Conservation (phyloP, 2,113 vertebrate genomes). For the Psephotus haematonotus region DNA sequence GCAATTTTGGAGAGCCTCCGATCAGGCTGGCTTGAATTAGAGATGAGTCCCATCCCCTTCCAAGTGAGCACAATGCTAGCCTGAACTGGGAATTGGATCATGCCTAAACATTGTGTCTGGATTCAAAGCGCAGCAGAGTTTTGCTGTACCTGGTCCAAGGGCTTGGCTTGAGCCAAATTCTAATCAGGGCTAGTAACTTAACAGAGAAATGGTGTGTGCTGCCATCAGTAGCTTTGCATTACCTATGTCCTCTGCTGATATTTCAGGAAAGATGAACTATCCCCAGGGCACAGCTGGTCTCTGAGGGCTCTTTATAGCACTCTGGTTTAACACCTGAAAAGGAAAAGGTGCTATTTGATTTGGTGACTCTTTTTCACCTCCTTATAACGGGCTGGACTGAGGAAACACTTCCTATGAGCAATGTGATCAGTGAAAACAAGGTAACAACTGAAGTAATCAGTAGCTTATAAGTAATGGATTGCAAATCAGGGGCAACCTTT, state of each 20-base stretch:
- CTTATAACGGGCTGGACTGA: neutral
- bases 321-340: neutral
- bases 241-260: neutral
- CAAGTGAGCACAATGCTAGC: constrained; percentile 5
- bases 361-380: neutral
- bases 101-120: constrained; percentile 47
- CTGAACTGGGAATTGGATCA: constrained; percentile 30
- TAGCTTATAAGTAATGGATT: neutral
- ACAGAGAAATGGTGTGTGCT: neutral
- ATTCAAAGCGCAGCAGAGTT: neutral
- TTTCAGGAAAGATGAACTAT: neutral
- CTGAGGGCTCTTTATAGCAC: neutral
- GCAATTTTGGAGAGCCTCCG: constrained; percentile 32
- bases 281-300: neutral
- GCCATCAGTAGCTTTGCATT: neutral
- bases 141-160: constrained; percentile 37
- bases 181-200: constrained; percentile 23
- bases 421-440: neutral
- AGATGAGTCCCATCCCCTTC: neutral
- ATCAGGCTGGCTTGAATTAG: constrained; percentile 16
- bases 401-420: neutral
- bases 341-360: neutral
- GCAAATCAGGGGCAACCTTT: neutral
- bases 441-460: neutral
- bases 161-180: neutral